Percentiles rank a stretch among this genome's conserved stretches.
Evolutionary conservation across 2,888 invertebrate genomes (phyloP).

Genomic region (Scaptodrosophila latifasciaeformis): DNA sequence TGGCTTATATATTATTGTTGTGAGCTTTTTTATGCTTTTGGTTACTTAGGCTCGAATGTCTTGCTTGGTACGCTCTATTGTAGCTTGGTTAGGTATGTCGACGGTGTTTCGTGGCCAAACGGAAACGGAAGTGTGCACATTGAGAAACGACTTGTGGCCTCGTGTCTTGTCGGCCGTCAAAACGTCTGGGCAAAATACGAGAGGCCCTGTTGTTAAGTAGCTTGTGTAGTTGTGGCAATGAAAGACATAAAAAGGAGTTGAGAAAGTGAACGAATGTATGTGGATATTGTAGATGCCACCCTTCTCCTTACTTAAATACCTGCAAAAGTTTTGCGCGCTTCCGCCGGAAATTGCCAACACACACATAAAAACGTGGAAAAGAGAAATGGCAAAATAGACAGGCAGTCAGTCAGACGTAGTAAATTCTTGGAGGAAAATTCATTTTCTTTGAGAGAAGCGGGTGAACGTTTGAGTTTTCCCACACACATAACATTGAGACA

Average conservation of each 20-base stretch:
- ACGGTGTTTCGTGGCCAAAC: too few species aligned
- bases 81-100: too few species aligned
- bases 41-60: too few species aligned
- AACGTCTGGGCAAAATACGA: not conserved
- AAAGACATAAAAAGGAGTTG: slow-evolving; percentile 14
- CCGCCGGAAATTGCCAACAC: slow-evolving; percentile 59
- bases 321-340: slow-evolving; percentile 55
- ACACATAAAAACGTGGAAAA: slow-evolving; percentile 21
- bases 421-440: slow-evolving; percentile 42
- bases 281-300: too few species aligned
- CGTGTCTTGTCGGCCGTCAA: not conserved
- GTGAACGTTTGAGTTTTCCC: slow-evolving; percentile 16
- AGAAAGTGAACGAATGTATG: slow-evolving; percentile 16
- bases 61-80: too few species aligned
- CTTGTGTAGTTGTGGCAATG: slow-evolving; percentile 7
- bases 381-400: not conserved
- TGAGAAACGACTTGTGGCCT: slow-evolving; percentile 29
- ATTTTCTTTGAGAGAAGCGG: slow-evolving; percentile 49
- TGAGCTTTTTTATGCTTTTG: too few species aligned
- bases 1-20: too few species aligned
- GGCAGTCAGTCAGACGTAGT: too few species aligned
- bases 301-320: slow-evolving; percentile 64
- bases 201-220: slow-evolving; percentile 1
- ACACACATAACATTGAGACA: slow-evolving; percentile 19
- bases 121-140: slow-evolving; percentile 57